Evolutionary conservation across 1,140 invertebrate genomes (phyloP).

Genomic region (Drosophila nigrodunni): DNA sequence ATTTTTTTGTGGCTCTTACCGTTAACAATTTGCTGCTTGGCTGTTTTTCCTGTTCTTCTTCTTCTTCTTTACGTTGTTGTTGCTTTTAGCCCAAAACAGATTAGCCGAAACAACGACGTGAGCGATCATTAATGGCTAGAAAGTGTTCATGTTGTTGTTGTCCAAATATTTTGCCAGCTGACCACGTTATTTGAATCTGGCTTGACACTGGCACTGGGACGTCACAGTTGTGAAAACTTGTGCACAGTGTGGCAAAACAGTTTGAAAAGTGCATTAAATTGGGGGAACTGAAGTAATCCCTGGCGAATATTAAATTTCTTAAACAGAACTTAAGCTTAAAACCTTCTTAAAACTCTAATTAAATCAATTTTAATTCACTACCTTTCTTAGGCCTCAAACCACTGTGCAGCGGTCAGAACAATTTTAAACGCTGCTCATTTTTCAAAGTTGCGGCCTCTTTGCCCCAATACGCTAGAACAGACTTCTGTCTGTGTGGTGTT

Average conservation of each 20-base stretch:
- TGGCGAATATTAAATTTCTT: no score
- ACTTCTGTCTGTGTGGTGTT: constrained; percentile 41
- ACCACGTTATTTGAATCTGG: constrained; percentile 73
- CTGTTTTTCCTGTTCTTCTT: not conserved
- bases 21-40: constrained; percentile 44
- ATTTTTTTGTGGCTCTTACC: constrained; percentile 58
- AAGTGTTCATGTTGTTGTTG: constrained; percentile 51
- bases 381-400: constrained; percentile 1
- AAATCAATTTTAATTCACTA: no score
- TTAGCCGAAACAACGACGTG: constrained; percentile 50
- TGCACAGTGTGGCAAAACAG: constrained; percentile 23
- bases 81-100: constrained; percentile 36
- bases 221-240: not conserved
- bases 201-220: constrained; percentile 40
- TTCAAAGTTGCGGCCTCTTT: constrained; percentile 76
- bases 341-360: no score
- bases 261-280: no score
- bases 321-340: no score
- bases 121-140: constrained; percentile 71
- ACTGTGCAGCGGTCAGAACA: constrained; percentile 57
- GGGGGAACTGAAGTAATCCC: no score
- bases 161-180: constrained; percentile 76
- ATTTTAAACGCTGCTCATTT: constrained; percentile 78
- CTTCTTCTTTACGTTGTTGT: constrained; percentile 3
- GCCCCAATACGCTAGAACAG: constrained; percentile 39